Base-by-base conservation (phyloP, 2,797 vertebrate species). In the Dermochelys coriacea region DNA sequence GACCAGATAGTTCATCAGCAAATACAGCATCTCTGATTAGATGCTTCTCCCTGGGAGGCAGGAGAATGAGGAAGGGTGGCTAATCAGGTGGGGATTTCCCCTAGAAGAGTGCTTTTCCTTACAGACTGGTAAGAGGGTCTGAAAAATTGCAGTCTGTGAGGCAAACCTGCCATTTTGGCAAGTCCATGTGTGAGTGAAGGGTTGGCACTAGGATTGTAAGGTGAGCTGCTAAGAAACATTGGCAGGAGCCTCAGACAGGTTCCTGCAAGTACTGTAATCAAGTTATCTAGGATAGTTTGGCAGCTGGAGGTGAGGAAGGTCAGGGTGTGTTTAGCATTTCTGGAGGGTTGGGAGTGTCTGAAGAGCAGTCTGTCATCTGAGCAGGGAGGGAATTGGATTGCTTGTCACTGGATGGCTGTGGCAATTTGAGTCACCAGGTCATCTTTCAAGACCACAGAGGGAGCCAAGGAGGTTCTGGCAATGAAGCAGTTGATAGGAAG, bases 1-100 rank as follows among this genome's bases (percentile, higher is more conserved):
- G 0, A 1, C 1, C 57, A 59, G 18, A 12, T 4, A n/a, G 2
- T 34, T 47, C 8, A 2, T 3, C 71, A n/a, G 2, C 5, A 85
- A 75, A 52, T 9, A 52, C n/a, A 71, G 64, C 64, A 21, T n/a
- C 18, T 41, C n/a, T 71, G 64, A 71, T 19, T n/a, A 19, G 64
- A 41, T 10, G 1, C 61, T 0, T 0, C 8, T 84, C 18, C 14
- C 4, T 41, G 16, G 2, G 3, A 68, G 34, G 12, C 85, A 86
- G 19, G 1, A 1, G 2, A 68, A 68, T 71, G 37, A 23, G n/a
- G 37, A 71, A 71, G 37, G 9, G 64, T 41, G 19, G n/a, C 37
- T 19, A 61, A 15, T 0, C 0, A 1, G 8, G 1, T 7, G 49
- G 12, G 12, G 49, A 86, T 83, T 85, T 27, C 25, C 79, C 5